A percentile compares a stretch with the other conserved stretches of the same genome.
Conservation (phyloP, 2,113 vertebrate genomes). For the Taxidea taxus region DNA sequence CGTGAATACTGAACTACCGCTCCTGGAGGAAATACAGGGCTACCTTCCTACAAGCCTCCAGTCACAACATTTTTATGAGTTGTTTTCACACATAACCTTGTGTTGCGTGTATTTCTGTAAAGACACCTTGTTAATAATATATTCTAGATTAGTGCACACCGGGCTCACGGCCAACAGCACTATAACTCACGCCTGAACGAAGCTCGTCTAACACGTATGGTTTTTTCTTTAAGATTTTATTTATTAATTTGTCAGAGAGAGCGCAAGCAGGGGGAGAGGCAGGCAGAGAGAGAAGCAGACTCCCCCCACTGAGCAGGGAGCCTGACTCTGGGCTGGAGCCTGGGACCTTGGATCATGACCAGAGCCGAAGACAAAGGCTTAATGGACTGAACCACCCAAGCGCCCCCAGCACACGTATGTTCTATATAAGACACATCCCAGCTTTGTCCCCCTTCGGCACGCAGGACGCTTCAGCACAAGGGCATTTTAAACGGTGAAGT, state of each 20-base stretch:
- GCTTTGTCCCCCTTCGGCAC: not conserved
- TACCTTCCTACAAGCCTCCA: not conserved
- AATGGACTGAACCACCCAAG: no score
- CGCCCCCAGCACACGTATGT: no score
- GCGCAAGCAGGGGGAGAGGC: no score
- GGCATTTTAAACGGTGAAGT: not conserved
- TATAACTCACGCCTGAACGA: rapidly evolving
- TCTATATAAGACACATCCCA: not conserved
- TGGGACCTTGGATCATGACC: no score
- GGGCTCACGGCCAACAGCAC: not conserved
- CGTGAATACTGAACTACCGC: rapidly evolving
- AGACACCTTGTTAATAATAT: not conserved
- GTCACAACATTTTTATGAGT: not conserved
- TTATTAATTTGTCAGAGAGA: no score
- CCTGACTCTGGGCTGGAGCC: no score
- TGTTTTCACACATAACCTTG: not conserved
- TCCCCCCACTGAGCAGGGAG: no score
- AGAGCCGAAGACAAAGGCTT: no score
- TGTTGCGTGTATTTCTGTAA: not conserved
- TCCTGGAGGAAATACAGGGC: not conserved
- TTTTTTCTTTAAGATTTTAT: no score
- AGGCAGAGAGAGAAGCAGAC: no score
- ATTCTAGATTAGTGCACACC: not conserved
- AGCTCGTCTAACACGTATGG: rapidly evolving
- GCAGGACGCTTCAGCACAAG: not conserved